Base-by-base conservation (phyloP, 1,140 invertebrate species). In the Hycleus cichorii region DNA sequence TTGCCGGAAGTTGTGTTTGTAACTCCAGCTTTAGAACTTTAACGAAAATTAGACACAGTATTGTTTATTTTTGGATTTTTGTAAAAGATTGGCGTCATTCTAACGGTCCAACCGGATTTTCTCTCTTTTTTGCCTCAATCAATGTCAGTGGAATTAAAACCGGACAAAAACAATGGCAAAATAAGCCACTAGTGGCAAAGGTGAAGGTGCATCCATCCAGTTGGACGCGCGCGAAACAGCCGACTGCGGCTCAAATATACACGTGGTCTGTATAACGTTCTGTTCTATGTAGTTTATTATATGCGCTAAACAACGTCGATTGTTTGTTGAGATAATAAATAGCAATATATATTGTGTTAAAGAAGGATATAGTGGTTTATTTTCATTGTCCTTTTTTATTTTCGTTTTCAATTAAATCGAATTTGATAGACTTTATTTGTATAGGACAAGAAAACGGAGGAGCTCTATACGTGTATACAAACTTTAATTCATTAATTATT, bases 191-290 rank as follows among this genome's bases (percentile, higher is more conserved):
- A 32, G 32, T 53, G 27, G 44, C 52, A 47, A 55, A 55, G 51
- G 43, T 53, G 38, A 53, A 55, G 32, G 32, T 32, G 32, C 43
- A 46, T 27, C 42, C 52, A 47, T 47, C 52, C 11, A 55, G 11
- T 54, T 46, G n/a, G 12, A 40, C 11, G 43, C 52, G 45, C 52
- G 52, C 52, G 52, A 55, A 55, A 55, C 44, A 39, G 44, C 7
- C 52, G 52, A 55, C 52, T 55, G 52, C 52, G 52, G 25, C n/a
- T 39, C 32, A 3, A 27, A 47, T 44, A 47, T 44, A 39, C 52
- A 55, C 45, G 52, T 55, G 52, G 44, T 55, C 32, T 47, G 44
- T 45, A 45, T n/a, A 8, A 11, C 10, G 18, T 45, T 53, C 43
- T 45, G 42, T 18, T 18, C 18, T 18, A 18, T 18, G 18, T 32